Base-by-base conservation (phyloP, 2,888 invertebrate species). In the Venusia cambrica region DNA sequence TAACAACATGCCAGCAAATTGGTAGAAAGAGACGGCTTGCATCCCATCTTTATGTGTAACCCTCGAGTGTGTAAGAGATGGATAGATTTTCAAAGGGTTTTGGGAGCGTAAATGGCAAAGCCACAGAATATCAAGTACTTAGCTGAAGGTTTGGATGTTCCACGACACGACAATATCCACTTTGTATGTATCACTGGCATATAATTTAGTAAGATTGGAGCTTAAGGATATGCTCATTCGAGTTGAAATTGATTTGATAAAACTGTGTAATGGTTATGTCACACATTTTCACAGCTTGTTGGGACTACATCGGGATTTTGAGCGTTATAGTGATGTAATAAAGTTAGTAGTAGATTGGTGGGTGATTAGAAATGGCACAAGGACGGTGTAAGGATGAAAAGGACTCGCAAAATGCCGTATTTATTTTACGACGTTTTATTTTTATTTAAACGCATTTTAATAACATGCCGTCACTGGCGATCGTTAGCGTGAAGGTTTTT, bases 1-100 rank as follows among this genome's bases (percentile, higher is more conserved):
- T 85, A 84, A 85, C 85, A 81, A 81, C 83, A 75, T 74, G 73
- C 79, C 76, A 73, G 81, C 80, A 83, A 81, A 85, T 85, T 85
- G 84, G 76, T 71, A 62, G 67, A 45, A 16, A 48, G 65, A 51
- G 78, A 79, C 41, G 35, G 54, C 48, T 52, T 35, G 1, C 52
- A 17, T 6, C 10, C 10, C 18, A 8, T 15, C 21, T 21, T 24
- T 5, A 2, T 3, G 3, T 7, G 10, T 28, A 10, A 13, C 4
- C 5, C n/a, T 8, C 26, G 42, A 2, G 54, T 14, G 28, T 27
- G 57, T 68, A 6, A 40, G 64, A 58, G 67, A 75, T 43, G 36
- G 41, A 32, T 20, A 33, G 20, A 51, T 15, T 49, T 33, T 25
- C 5, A 49, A 57, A 52, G 49, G 38, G 53, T 54, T 58, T 63